Evolutionary conservation across 2,797 vertebrate species (phyloP), one percentile per base, ranked within the genome.

Genomic region (Antennarius maculatus): DNA sequence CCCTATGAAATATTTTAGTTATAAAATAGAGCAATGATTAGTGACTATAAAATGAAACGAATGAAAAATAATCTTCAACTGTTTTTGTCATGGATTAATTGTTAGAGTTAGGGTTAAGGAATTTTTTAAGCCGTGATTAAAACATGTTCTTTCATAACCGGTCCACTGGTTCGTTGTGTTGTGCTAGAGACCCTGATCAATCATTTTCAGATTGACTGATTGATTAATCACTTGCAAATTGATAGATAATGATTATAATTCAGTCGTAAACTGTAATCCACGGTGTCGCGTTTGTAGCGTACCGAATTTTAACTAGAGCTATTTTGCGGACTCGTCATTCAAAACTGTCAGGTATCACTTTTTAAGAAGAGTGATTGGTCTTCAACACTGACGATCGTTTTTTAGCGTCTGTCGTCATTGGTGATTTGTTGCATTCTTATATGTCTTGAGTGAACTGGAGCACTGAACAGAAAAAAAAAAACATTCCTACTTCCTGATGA

Each of bases 321-420:
- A n/a, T 4, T 31, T 31, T 31, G 29, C 3, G 7, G 29, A 31
- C 3, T 31, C 29, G 29, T 31, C 3, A 7, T 4, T 31, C 29
- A 31, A 31, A 31, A 31, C 29, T 31, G 29, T 4, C 29, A 7
- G 4, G 4, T 23, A 23, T 23, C 23, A 23, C 23, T 52, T 51
- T 51, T 39, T 17, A 9, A 47, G 7, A 29, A 43, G 14, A 73
- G 71, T 73, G 65, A 50, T 12, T 5, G 0, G 0, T 57, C 63
- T 2, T 54, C 6, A n/a, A 4, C 12, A 34, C 16, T 53, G 10
- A 69, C 37, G 17, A 80, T 80, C 79, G 77, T 66, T 29, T 18
- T 7, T 11, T 46, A 31, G 41, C 0, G 0, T 39, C 29, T 49
- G 41, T 12, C 29, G 42, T 18, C 34, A 39, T 29, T n/a, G 27